A percentile compares a stretch with the other conserved stretches of the same genome.
Conservation (phyloP, 2,113 vertebrate genomes). For the Tragelaphus buxtoni region DNA sequence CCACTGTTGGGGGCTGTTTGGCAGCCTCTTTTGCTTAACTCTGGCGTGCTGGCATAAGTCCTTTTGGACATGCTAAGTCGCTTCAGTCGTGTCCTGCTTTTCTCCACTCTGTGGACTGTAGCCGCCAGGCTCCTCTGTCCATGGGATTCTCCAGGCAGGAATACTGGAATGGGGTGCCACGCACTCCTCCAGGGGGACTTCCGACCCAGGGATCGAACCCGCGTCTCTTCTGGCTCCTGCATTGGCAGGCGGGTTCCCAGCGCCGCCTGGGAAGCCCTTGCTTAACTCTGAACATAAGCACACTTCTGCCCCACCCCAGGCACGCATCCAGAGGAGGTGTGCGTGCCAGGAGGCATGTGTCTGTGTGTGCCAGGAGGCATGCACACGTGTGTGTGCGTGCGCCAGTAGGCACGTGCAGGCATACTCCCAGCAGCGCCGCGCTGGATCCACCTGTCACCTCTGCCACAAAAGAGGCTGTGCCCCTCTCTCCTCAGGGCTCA, state of each 20-base stretch:
- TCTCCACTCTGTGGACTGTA: not conserved
- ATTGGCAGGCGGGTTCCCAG: not conserved
- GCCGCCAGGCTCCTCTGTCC: not conserved
- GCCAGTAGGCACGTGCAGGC: too few species aligned
- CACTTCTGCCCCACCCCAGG: not conserved
- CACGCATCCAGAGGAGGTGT: not conserved
- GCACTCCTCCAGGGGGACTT: not conserved
- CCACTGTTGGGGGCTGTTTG: fast-evolving
- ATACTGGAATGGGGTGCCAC: not conserved
- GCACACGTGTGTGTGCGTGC: fast-evolving
- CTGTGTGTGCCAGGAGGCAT: not conserved
- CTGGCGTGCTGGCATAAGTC: fast-evolving
- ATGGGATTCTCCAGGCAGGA: not conserved
- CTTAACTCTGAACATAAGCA: not conserved
- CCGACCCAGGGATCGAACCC: not conserved
- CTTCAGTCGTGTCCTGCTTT: not conserved
- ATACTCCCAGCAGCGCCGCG: not conserved
- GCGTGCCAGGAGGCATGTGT: not conserved
- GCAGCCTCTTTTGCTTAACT: not conserved
- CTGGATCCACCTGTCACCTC: fast-evolving
- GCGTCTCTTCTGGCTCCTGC: not conserved
- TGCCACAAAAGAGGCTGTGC: too few species aligned
- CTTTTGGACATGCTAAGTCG: not conserved
- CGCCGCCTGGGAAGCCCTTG: not conserved
- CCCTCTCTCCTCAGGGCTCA: not conserved